phyloP scores from a whole-genome alignment of 2,113 vertebrate species.

The Oncorhynchus gorbuscha region DNA sequence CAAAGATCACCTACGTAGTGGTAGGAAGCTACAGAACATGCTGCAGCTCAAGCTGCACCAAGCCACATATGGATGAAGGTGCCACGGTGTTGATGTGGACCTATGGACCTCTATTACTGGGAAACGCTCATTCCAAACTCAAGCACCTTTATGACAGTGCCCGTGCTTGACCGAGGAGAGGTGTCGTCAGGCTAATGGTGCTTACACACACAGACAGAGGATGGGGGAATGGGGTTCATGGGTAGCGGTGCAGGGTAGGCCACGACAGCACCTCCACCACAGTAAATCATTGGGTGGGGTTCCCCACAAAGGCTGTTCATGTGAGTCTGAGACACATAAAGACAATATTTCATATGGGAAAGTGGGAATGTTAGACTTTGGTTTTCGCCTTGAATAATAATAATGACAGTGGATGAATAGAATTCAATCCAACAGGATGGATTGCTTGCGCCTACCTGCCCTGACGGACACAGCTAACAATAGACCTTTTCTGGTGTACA shows the following conservation, averaged over 20 bases:
- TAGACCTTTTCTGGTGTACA: too few relatives aligned
- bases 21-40: background rate
- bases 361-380: background rate
- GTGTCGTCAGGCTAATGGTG: constrained; percentile 8
- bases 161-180: constrained; percentile 2
- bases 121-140: background rate
- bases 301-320: background rate
- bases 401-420: too few relatives aligned
- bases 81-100: background rate
- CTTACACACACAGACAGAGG: constrained; percentile 4
- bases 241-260: background rate
- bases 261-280: background rate
- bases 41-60: background rate
- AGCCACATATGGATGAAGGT: background rate
- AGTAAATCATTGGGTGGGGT: background rate
- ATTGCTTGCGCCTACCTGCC: too few relatives aligned
- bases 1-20: background rate
- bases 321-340: background rate
- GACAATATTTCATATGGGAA: background rate
- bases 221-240: background rate
- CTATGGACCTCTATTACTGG: background rate
- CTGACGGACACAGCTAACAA: too few relatives aligned
- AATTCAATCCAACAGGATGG: background rate
- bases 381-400: too few relatives aligned
- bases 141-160: constrained; percentile 4